Base-by-base conservation (phyloP, 2,113 vertebrate species). In the Neotragus moschatus region DNA sequence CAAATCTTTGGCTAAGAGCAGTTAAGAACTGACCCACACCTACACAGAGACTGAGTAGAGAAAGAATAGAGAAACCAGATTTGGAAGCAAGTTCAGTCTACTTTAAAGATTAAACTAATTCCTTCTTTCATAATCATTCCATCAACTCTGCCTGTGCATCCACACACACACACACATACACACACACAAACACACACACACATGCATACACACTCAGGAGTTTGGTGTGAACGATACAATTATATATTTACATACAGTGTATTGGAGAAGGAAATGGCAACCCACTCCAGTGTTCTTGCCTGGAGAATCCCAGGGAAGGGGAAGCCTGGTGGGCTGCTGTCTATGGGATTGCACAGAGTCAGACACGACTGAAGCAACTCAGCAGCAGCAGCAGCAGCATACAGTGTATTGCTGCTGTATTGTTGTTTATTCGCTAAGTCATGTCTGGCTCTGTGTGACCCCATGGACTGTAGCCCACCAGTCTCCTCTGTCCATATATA, bases 291-390 rank as follows among this genome's bases (percentile, higher is more conserved):
- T 66, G 61, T 19, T 63, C 16, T 66, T n/a, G 7, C 15, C 61
- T 66, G 61, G 61, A 66, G 61, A 66, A 66, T n/a, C 33, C 61
- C 61, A 66, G 61, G 33, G 33, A n/a, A 0, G 0, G 61, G 3
- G 16, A 3, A 66, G 7, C 33, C 61, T n/a, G 7, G 61, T 9
- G 61, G 61, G 61, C 33, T n/a, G 33, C 33, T 0, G 1, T 66
- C 61, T n/a, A 9, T n/a, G 7, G 33, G 33, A 33, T 9, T 3
- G 1, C 7, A n/a, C 33, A n/a, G 3, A n/a, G 61, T 19, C 3
- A 0, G 61, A 66, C 61, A n/a, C 1, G 4, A 10, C 63, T 36
- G 63, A 66, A 36, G 17, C 0, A 4, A n/a, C 33, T 1, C 2
- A 36, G 63, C 63, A 66, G 63, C 63, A 63, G 60, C 60, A n/a